phyloP scores from a whole-genome alignment of 92 coral and sea anemone species.

The Palythoa grandis region DNA sequence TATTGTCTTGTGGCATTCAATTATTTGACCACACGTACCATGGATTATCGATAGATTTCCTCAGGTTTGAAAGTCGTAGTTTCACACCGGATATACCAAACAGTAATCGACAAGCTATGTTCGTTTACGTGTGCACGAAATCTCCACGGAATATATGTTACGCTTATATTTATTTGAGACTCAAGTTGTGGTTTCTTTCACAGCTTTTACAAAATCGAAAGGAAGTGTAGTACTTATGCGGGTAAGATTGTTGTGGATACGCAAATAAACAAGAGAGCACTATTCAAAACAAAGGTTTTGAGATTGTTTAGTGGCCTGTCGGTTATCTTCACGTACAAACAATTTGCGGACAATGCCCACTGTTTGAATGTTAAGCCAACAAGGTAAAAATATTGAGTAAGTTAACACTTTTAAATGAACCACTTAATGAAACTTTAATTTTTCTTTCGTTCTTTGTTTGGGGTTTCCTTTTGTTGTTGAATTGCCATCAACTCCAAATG shows the following conservation, averaged over 20 bases:
- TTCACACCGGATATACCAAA: background rate
- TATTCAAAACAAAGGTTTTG: background rate
- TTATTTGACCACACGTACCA: background rate
- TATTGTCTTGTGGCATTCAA: background rate
- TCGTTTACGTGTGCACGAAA: background rate
- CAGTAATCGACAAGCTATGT: background rate
- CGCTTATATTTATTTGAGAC: background rate
- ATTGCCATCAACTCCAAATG: too few species aligned
- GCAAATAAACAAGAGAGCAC: slow-evolving; percentile 8
- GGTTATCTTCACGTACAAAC: background rate
- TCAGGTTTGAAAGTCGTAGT: background rate
- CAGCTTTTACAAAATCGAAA: background rate
- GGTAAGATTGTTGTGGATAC: background rate
- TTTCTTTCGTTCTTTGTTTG: too few species aligned
- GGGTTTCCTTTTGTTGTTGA: too few species aligned
- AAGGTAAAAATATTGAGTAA: too few species aligned
- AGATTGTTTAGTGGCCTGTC: background rate
- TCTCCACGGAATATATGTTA: too few species aligned
- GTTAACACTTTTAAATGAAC: too few species aligned
- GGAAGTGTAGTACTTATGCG: background rate
- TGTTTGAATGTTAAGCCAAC: too few species aligned
- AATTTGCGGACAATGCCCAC: too few species aligned
- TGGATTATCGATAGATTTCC: background rate
- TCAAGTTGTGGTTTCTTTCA: background rate
- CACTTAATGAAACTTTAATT: too few species aligned